phyloP scores from a whole-genome alignment of 2,797 vertebrate species.

The Malurus splendens region DNA sequence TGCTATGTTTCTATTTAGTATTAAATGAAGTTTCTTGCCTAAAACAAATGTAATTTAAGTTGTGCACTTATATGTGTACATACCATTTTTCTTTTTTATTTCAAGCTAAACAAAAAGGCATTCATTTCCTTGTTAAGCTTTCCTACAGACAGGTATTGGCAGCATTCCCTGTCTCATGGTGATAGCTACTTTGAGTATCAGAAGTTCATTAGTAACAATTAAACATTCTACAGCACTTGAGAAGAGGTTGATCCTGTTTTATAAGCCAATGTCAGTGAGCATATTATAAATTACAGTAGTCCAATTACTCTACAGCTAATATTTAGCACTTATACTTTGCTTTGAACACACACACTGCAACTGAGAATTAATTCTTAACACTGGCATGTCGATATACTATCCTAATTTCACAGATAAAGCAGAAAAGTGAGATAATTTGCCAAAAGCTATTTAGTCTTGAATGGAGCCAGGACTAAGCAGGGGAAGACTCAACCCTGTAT shows the following conservation, averaged over 20 bases:
- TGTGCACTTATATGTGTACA: neutral
- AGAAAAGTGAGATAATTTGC: neutral
- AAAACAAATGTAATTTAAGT: neutral
- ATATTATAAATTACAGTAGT: slow-evolving; percentile 17
- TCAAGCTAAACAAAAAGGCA: neutral
- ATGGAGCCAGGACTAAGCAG: neutral
- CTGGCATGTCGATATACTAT: neutral
- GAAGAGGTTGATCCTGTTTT: slow-evolving; percentile 12
- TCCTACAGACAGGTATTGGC: neutral
- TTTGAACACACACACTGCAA: slow-evolving; percentile 12
- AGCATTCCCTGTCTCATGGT: slow-evolving; percentile 6
- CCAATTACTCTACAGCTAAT: slow-evolving; percentile 18
- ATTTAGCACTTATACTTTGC: slow-evolving; percentile 10
- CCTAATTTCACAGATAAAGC: slow-evolving; percentile 8
- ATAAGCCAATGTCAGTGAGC: neutral
- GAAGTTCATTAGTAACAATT: slow-evolving; percentile 39
- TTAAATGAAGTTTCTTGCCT: neutral
- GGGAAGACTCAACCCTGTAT: neutral
- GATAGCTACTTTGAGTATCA: neutral
- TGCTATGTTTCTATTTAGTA: neutral
- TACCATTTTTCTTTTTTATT: neutral
- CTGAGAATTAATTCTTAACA: slow-evolving; percentile 3
- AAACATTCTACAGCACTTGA: slow-evolving; percentile 26
- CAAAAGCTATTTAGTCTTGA: neutral
- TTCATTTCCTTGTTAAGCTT: neutral